Evolutionary conservation across 2,888 invertebrate species (phyloP).

Genomic region (Leptinotarsa tumamoca): DNA sequence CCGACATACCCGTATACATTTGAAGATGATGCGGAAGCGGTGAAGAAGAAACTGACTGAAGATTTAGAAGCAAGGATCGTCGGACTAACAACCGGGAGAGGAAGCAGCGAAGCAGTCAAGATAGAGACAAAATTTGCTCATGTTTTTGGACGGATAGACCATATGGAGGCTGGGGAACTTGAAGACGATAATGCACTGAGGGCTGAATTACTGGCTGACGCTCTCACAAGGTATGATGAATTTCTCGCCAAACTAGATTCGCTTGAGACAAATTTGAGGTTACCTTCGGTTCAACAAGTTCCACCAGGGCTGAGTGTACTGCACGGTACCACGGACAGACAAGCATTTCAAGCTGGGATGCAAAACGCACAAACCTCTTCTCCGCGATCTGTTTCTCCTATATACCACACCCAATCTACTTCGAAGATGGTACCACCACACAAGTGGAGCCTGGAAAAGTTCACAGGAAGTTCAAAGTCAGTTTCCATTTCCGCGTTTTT

Average conservation of each 20-base stretch:
- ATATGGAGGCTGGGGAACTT: slow-evolving; percentile 22
- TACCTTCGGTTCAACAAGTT: background rate
- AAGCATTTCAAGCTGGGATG: slow-evolving; percentile 3
- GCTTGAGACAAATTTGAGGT: background rate
- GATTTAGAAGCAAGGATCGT: background rate
- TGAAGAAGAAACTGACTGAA: slow-evolving; percentile 19
- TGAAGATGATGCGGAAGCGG: slow-evolving; percentile 19
- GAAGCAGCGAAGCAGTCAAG: background rate
- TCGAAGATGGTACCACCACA: slow-evolving; percentile 26
- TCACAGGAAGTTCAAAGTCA: slow-evolving; percentile 6
- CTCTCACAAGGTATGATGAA: slow-evolving; percentile 1
- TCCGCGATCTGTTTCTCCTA: background rate
- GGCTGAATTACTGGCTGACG: background rate
- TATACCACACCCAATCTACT: background rate
- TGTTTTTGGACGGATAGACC: slow-evolving; percentile 20
- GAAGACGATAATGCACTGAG: background rate
- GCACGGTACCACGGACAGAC: background rate
- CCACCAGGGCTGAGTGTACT: background rate
- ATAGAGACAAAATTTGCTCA: slow-evolving; percentile 24
- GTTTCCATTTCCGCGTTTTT: slow-evolving; percentile 24
- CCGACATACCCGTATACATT: slow-evolving; percentile 18
- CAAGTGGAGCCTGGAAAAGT: slow-evolving; percentile 26
- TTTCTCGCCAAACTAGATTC: background rate
- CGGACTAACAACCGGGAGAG: background rate
- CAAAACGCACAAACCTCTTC: background rate